These are phyloP conservation scores for Lagenorhynchus albirostris DNA, from an alignment of 2,113 vertebrate species.

Conservation along the genomic window DNA sequence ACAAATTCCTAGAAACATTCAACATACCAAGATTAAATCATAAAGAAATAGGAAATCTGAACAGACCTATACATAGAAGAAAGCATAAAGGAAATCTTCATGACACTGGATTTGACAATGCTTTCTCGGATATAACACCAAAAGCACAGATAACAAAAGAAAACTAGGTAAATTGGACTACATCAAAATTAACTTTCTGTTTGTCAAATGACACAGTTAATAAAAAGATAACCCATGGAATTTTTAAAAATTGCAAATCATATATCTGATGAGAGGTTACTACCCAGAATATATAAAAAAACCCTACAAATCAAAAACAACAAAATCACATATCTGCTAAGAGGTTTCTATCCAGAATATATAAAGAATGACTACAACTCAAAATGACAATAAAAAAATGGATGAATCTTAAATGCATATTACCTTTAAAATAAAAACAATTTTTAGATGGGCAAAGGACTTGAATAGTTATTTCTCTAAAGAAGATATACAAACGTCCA, in stretches of 20 bases:
- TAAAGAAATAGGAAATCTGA: neutral
- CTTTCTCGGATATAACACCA: neutral
- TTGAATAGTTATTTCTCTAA: neutral
- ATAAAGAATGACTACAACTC: neutral
- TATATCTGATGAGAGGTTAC: neutral
- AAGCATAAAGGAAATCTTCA: neutral
- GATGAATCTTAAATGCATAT: neutral
- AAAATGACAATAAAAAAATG: neutral
- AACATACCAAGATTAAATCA: neutral
- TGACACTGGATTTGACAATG: neutral
- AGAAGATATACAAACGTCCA: neutral
- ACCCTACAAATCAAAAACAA: neutral
- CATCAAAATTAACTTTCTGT: neutral
- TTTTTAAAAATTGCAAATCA: neutral
- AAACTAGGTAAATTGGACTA: neutral
- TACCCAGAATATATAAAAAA: neutral
- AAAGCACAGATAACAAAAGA: neutral
- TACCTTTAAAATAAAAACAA: neutral
- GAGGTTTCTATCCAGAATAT: neutral
- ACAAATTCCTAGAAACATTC: neutral
- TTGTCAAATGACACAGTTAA: neutral
- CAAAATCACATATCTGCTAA: neutral
- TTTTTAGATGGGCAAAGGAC: neutral
- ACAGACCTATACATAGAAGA: neutral
- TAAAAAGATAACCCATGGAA: neutral